A percentile compares a stretch with the other conserved stretches of the same genome.
Conservation (phyloP, 2,113 vertebrate species). For the Myrmecobius fasciatus region DNA sequence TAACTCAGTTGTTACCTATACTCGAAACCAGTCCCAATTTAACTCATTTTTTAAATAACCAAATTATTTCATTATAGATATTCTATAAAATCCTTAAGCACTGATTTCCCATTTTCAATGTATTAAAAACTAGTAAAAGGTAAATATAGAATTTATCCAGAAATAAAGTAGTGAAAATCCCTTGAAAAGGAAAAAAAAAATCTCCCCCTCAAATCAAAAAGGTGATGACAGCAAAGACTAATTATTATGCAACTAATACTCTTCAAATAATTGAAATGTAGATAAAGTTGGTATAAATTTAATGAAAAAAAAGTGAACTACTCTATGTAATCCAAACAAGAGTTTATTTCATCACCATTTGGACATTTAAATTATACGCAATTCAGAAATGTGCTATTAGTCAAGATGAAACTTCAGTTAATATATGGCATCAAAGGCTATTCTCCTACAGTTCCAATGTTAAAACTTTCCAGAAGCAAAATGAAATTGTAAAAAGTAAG, state of each 20-base stretch:
- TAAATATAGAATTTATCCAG: constrained; percentile 18
- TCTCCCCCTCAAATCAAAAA: neutral
- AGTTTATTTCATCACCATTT: constrained; percentile 42
- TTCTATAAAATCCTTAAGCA: constrained; percentile 33
- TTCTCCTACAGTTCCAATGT: constrained; percentile 75
- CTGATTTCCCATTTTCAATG: constrained; percentile 36
- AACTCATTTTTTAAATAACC: constrained; percentile 2
- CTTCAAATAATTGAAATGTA: constrained; percentile 48
- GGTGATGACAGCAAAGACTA: constrained; percentile 5
- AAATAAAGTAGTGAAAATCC: neutral
- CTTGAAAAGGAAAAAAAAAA: neutral
- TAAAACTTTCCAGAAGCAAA: constrained; percentile 78
- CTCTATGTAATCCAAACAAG: constrained; percentile 55
- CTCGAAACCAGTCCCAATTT: constrained; percentile 16
- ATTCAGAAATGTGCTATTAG: constrained; percentile 71
- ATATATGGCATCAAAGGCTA: constrained; percentile 73
- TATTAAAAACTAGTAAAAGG: constrained; percentile 26
- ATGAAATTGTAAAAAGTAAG: constrained; percentile 75
- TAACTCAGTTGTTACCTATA: constrained; percentile 36
- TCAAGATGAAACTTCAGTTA: constrained; percentile 47
- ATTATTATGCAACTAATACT: constrained; percentile 22
- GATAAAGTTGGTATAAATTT: constrained; percentile 43
- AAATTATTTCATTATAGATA: constrained; percentile 11
- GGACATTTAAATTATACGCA: constrained; percentile 64
- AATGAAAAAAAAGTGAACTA: constrained; percentile 18